Conservation (phyloP, 2,797 vertebrate species). For the Numenius phaeopus region DNA sequence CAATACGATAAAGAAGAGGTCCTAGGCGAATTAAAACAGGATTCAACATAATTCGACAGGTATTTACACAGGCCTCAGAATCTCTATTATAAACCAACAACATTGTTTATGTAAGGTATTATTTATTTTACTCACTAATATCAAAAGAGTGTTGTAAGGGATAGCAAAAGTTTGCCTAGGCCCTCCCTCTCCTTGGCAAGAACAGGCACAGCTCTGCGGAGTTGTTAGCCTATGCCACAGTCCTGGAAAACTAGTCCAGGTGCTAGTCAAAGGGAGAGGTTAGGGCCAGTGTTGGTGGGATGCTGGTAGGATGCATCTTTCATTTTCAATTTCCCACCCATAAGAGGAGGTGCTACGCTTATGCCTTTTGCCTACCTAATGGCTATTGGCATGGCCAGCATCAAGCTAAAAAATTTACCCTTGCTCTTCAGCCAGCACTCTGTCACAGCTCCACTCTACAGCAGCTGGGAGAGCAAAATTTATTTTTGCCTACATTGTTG, state of each 20-base stretch:
- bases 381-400: neutral
- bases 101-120: neutral
- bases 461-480: conserved; percentile 37
- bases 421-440: neutral
- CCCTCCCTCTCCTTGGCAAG: neutral
- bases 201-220: neutral
- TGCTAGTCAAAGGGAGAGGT: neutral
- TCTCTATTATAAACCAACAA: neutral
- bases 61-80: neutral
- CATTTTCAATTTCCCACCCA: neutral
- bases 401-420: neutral
- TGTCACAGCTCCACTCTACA: neutral
- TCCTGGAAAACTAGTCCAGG: neutral
- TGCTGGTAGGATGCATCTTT: neutral
- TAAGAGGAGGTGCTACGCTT: neutral
- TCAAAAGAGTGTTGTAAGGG: neutral
- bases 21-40: neutral
- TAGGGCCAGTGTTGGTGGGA: neutral
- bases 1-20: neutral
- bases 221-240: neutral
- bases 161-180: neutral
- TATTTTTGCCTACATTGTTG: conserved; percentile 31
- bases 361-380: neutral
- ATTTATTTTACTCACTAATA: neutral
- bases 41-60: neutral